phyloP scores from a whole-genome alignment of 2,113 vertebrate species.

The Rhynchopsitta pachyrhyncha region DNA sequence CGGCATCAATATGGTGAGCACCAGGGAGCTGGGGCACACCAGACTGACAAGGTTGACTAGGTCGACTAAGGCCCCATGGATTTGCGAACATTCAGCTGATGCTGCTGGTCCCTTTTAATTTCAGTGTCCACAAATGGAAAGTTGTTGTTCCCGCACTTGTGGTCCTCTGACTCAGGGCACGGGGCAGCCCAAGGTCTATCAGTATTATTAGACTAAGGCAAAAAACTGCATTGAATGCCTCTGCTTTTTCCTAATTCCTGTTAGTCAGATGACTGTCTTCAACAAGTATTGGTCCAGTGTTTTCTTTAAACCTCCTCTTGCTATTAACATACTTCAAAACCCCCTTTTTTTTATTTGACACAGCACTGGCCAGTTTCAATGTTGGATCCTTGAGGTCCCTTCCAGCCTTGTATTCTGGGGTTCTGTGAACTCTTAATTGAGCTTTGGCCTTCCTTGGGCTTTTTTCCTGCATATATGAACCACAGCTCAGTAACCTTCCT shows the following conservation, averaged over 20 bases:
- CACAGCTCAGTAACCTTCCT: not conserved
- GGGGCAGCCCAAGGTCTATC: not conserved
- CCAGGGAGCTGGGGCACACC: conserved; percentile 30
- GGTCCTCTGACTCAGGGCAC: not conserved
- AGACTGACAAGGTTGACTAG: not conserved
- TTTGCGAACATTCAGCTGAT: not conserved
- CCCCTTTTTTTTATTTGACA: not conserved
- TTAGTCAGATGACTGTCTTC: not conserved
- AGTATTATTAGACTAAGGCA: not conserved
- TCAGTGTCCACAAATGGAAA: not conserved
- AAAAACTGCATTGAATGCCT: not conserved
- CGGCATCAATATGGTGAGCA: conserved; percentile 37
- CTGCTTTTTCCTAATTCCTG: not conserved
- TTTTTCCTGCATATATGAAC: not conserved
- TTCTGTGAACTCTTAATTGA: not conserved
- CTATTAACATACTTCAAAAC: not conserved
- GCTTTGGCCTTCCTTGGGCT: not conserved
- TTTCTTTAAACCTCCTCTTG: not conserved
- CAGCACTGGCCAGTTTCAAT: not conserved
- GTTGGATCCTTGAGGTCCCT: not conserved
- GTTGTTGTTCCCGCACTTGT: not conserved
- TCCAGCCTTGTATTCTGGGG: not conserved
- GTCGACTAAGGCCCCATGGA: too few relatives aligned
- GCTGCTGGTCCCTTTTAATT: not conserved
- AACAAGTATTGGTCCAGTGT: not conserved